Evolutionary conservation across 2,113 vertebrate genomes (phyloP), one percentile per base, ranked within the genome.

Genomic region (Pampusana beccarii): DNA sequence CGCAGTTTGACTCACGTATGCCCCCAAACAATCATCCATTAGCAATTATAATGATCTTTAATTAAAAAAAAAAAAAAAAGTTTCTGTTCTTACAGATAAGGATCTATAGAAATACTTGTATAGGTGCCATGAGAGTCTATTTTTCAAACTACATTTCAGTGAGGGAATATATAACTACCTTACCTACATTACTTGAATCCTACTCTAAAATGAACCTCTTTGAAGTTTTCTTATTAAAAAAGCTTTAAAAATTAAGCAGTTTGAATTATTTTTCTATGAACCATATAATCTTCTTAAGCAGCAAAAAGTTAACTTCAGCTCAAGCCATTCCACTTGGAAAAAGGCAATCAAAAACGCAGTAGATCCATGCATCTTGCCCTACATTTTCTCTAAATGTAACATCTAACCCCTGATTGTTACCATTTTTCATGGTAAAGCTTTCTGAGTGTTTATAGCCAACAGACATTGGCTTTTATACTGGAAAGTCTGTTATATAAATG

Each of bases 11-110:
- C 92, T 96, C 96, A 96, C 46, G 46, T 57, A 93, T 96, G 93
- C 92, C 95, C 95, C 95, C 88, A 95, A 96, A 96, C 86, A 93
- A 91, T 54, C 86, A 79, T 10, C 81, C 91, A 93, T 96, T 96
- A 97, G 92, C 92, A 96, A 96, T 94, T 96, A 96, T 91, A 95
- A 96, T 94, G 95, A 96, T 96, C 77, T 89, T 94, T 96, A 96
- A 95, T 96, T 96, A 97, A 95, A 96, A 88, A 50, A 92, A 96
- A 88, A 50, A 92, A 93, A 96, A 54, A 96, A 96, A 26, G 92
- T 67, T 96, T 82, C 88, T 96, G 67, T 88, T 95, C 57, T 91
- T 74, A 81, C 73, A 94, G 95, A 96, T 97, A 97, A 95, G 65
- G n/a, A 97, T 97, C 96, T 96, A 79, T 44, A 95, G 90, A 97